Conservation (phyloP, 2,888 invertebrate genomes). For the Torymus texanus region DNA sequence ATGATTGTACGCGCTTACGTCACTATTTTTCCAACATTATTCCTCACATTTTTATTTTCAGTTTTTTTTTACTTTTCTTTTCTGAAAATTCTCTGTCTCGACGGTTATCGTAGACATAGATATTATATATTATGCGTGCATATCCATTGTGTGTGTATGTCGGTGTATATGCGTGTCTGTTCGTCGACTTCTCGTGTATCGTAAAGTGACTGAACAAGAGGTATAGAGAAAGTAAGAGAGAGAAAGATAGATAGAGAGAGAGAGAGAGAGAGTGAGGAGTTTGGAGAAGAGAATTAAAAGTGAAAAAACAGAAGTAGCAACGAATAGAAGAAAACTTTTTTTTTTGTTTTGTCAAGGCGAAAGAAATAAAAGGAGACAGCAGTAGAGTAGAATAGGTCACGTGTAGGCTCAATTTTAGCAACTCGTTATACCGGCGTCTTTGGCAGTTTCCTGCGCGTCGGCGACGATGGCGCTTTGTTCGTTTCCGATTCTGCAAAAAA, state of each 20-base stretch:
- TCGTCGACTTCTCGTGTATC: neutral
- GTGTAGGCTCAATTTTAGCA: slow-evolving; percentile 78
- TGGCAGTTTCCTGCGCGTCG: slow-evolving; percentile 95
- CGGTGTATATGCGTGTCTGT: slow-evolving; percentile 7
- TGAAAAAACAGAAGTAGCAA: slow-evolving; percentile 69
- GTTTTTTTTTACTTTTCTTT: neutral
- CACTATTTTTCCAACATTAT: too few species aligned
- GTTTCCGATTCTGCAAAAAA: slow-evolving; percentile 86
- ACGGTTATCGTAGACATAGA: too few species aligned
- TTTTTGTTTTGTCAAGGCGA: slow-evolving; percentile 43
- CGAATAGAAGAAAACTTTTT: slow-evolving; percentile 64
- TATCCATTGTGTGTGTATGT: slow-evolving; percentile 2
- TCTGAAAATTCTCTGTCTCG: neutral
- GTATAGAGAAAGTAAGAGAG: too few species aligned
- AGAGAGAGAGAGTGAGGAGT: slow-evolving; percentile 43
- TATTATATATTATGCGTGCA: neutral
- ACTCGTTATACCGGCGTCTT: slow-evolving; percentile 94
- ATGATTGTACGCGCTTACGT: slow-evolving; percentile 41
- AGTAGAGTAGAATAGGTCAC: slow-evolving; percentile 79
- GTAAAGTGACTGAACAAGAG: slow-evolving; percentile 34
- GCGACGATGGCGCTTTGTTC: slow-evolving; percentile 92
- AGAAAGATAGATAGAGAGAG: too few species aligned
- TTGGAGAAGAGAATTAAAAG: slow-evolving; percentile 61
- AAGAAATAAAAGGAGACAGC: slow-evolving; percentile 72
- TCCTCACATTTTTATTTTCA: too few species aligned